Evolutionary conservation across 2,888 invertebrate genomes (phyloP), one percentile per base, ranked within the genome.

Genomic region (Branchellion lobata): DNA sequence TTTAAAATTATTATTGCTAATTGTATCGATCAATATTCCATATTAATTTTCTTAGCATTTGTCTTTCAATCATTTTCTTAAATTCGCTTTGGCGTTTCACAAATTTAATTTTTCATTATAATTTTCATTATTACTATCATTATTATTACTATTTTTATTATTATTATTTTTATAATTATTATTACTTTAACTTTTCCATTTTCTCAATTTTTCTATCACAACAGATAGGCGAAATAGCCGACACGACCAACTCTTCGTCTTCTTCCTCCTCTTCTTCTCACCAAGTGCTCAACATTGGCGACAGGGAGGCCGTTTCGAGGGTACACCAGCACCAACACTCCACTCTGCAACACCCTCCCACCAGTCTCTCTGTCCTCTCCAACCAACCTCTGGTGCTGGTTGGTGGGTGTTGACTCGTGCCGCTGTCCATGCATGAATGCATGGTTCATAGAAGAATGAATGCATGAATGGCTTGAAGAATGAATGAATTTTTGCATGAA

Each of bases 231-330:
- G 81, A 81, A 65, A 75, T 61, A 33, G 78, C 81, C 3, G 81
- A 81, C 72, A 81, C 81, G 21, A 79, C 81, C 8, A 72, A 81
- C 47, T 79, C 79, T n/a, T 69, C 69, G 2, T 69, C 69, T 14
- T 69, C 69, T n/a, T 69, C 69, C 27, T 69, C 69, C 14, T n/a
- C 24, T 8, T 31, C 33, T n/a, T 47, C 65, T 36, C 36, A 51
- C 14, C 79, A 81, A 47, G 76, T 81, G 27, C 11, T 57, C 61
- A 57, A 57, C 61, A 40, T 40, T 14, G 61, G 61, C 21, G 81
- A 79, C 29, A 81, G 81, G 29, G 81, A 81, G 36, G 81, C 81
- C 27, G 74, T 72, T 24, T 81, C 81, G 5, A 18, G 80, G 1
- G 79, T 47, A 40, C 79, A 81, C 33, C 36, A 36, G 18, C 61